A percentile compares a stretch with the other conserved stretches of the same genome.
These are phyloP conservation scores for Zoanthus sansibaricus DNA, from an alignment of 92 coral and sea anemone species.

Conservation along the genomic window DNA sequence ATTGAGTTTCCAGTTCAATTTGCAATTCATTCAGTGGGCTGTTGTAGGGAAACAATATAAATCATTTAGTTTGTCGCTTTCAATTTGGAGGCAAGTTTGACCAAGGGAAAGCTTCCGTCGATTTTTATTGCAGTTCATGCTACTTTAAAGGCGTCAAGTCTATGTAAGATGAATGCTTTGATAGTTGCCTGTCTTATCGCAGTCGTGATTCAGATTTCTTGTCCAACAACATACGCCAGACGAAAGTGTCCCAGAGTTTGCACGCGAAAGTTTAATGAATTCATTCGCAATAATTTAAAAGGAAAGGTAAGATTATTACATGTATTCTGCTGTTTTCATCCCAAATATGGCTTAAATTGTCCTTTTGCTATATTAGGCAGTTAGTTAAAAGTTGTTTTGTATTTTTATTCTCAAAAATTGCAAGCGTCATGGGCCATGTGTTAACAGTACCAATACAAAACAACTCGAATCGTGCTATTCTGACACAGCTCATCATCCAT, in stretches of 20 bases:
- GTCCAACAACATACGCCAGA: constrained; percentile 2
- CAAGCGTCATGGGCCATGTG: neutral
- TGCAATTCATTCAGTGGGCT: constrained; percentile 33
- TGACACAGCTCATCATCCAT: too few species aligned
- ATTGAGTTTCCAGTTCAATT: constrained; percentile 37
- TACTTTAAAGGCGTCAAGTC: neutral
- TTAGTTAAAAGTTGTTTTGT: constrained; percentile 18
- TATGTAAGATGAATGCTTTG: constrained; percentile 16
- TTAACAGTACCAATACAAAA: constrained; percentile 3
- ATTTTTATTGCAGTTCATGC: neutral
- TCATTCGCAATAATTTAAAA: constrained; percentile 15
- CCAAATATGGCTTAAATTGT: neutral
- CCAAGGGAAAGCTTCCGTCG: neutral
- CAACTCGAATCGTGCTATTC: neutral
- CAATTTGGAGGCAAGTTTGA: neutral
- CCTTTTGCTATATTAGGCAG: constrained; percentile 2
- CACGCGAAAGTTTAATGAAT: constrained; percentile 4
- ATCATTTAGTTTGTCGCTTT: constrained; percentile 8
- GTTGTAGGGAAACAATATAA: constrained; percentile 21
- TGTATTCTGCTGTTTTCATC: neutral
- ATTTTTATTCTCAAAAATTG: neutral
- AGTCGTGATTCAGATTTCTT: constrained; percentile 1
- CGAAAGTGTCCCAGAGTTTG: constrained; percentile 27
- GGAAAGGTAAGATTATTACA: constrained; percentile 17
- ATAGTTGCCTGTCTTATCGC: neutral